These are phyloP conservation scores for Thyatira batis DNA, from an alignment of 2,888 invertebrate species.

Conservation along the genomic window DNA sequence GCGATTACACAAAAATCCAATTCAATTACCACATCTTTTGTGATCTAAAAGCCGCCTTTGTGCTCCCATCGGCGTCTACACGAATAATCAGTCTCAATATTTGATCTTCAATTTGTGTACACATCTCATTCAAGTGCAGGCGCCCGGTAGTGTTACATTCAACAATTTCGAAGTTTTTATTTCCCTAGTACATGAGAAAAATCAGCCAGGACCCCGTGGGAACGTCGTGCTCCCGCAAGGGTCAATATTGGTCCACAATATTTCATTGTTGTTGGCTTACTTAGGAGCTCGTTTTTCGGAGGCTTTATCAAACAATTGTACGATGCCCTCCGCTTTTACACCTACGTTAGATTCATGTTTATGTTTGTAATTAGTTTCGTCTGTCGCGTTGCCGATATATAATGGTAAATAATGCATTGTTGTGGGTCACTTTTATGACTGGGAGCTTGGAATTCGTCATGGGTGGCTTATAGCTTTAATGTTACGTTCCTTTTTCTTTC, in stretches of 20 bases:
- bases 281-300: constrained; percentile 58
- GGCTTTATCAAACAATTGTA: constrained; percentile 51
- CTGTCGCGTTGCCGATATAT: constrained; percentile 77
- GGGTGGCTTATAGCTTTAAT: constrained; percentile 66
- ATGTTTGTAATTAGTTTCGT: constrained; percentile 72
- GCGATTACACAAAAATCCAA: constrained; percentile 70
- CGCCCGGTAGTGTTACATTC: constrained; percentile 66
- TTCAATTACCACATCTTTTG: constrained; percentile 76
- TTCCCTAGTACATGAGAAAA: constrained; percentile 67
- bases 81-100: constrained; percentile 75
- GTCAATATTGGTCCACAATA: constrained; percentile 70
- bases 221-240: constrained; percentile 61
- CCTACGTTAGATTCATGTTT: constrained; percentile 72
- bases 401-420: constrained; percentile 81
- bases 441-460: constrained; percentile 67
- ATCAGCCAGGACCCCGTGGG: constrained; percentile 75
- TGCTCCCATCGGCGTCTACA: constrained; percentile 45
- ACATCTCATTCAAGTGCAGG: constrained; percentile 54
- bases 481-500: constrained; percentile 16
- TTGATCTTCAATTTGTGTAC: constrained; percentile 74
- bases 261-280: constrained; percentile 66
- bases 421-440: constrained; percentile 77
- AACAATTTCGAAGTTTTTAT: constrained; percentile 35
- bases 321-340: constrained; percentile 70
- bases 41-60: constrained; percentile 76